Conservation (phyloP, 1,140 invertebrate species). For the Zaprionus camerounensis region DNA sequence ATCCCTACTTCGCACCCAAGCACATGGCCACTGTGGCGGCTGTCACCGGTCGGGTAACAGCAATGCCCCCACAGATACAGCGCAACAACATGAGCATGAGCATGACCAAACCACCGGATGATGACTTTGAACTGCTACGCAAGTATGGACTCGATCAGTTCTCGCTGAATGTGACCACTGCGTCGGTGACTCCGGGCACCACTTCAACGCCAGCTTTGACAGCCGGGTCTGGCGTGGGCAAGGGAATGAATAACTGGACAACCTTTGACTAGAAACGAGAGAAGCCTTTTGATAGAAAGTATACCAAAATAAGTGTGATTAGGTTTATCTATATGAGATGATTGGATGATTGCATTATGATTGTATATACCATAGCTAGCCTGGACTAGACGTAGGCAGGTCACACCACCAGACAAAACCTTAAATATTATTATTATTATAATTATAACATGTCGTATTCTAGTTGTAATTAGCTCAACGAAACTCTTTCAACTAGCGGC, state of each 20-base stretch:
- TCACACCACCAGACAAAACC: slow-evolving; percentile 55
- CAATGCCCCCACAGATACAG: slow-evolving; percentile 58
- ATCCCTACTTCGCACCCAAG: slow-evolving; percentile 86
- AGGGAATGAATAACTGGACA: slow-evolving; percentile 81
- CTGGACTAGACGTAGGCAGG: slow-evolving; percentile 16
- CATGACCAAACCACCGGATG: slow-evolving; percentile 67
- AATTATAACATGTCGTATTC: slow-evolving; percentile 7
- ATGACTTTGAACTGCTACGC: slow-evolving; percentile 85
- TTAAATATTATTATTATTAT: slow-evolving; percentile 50
- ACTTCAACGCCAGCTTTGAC: slow-evolving; percentile 31
- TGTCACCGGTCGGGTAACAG: slow-evolving; percentile 56
- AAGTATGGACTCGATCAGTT: slow-evolving; percentile 86
- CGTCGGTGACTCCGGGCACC: slow-evolving; percentile 40
- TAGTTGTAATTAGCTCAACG: slow-evolving; percentile 43
- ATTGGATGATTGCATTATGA: slow-evolving; percentile 59
- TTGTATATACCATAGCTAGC: slow-evolving; percentile 30
- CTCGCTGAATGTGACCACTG: slow-evolving; percentile 56
- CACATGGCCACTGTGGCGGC: slow-evolving; percentile 76
- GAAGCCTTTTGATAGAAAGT: slow-evolving; percentile 40
- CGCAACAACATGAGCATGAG: slow-evolving; percentile 47
- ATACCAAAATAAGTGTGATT: slow-evolving; percentile 80
- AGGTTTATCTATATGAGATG: slow-evolving; percentile 26
- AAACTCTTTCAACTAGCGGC: slow-evolving; percentile 1
- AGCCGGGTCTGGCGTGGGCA: slow-evolving; percentile 36
- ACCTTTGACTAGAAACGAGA: slow-evolving; percentile 69